Base-by-base conservation (phyloP, 2,888 invertebrate genomes). In the Minunthozetes semirufus region DNA sequence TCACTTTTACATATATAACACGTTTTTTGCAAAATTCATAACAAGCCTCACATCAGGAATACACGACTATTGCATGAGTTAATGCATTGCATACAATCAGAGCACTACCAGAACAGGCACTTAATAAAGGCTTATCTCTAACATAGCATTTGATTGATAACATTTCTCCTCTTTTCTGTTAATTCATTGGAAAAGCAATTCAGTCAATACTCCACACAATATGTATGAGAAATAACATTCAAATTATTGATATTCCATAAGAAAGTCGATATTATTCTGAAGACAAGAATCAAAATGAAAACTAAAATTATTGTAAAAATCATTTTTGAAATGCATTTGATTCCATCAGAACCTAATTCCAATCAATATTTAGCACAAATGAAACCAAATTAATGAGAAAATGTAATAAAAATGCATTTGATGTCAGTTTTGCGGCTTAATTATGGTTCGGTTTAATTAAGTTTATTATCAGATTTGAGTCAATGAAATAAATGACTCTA, bases 141-240 rank as follows among this genome's bases (percentile, higher is more conserved):
- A 68, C 22, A 29, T 42, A 68, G 19, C 61, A 33, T 68, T 68
- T 68, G 68, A 68, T 68, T 68, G 68, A 68, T 68, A 68, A 68
- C 42, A 68, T 63, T 63, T 63, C 59, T 17, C n/a, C 17, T 22
- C 29, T 59, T 59, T 59, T 59, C 27, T 15, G 15, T 59, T 59
- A 59, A 59, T 59, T 59, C 59, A 59, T 19, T 59, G 25, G 8
- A 9, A 27, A 59, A 27, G 38, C 56, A 25, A 9, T 56, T 11
- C 56, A 25, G 8, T 50, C 5, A 50, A 50, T 50, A 50, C 50
- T 9, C 6, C 2, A 50, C 50, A 50, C 50, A 50, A 50, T 50
- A 50, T 50, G 50, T 50, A 50, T 50, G 50, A 1, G 9, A 56
- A 50, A 19, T 19, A 17, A 50, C 19, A 50, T 50, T 50, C 50